A percentile compares a stretch with the other conserved stretches of the same genome.
Evolutionary conservation across 2,113 vertebrate genomes (phyloP).

Genomic region (Neoarius graeffei): DNA sequence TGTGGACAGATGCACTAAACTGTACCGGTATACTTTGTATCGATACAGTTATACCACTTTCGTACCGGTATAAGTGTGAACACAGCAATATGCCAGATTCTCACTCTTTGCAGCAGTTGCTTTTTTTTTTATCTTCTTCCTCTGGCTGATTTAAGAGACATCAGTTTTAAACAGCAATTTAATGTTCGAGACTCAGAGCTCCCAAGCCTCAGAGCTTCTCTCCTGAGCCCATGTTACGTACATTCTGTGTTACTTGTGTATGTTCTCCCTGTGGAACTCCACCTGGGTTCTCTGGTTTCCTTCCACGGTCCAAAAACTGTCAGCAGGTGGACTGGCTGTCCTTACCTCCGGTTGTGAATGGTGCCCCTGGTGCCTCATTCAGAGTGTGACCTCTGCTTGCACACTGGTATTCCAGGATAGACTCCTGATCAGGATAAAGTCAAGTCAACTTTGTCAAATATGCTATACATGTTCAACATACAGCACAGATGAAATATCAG

Average conservation of each 20-base stretch:
- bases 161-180: neutral
- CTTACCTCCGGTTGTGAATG: neutral
- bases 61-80: too few relatives aligned
- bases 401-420: neutral
- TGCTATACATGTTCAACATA: too few relatives aligned
- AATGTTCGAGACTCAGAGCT: neutral
- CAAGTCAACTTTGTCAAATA: too few relatives aligned
- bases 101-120: neutral
- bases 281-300: neutral
- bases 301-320: neutral
- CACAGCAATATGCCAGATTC: constrained; percentile 2
- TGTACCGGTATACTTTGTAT: too few relatives aligned
- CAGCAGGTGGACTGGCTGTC: too few relatives aligned
- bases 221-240: neutral
- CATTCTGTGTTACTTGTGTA: neutral
- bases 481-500: too few relatives aligned
- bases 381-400: neutral
- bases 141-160: neutral
- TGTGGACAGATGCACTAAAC: too few relatives aligned
- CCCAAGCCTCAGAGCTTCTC: neutral
- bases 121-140: neutral
- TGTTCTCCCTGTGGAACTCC: neutral
- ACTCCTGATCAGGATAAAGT: neutral
- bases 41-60: too few relatives aligned
- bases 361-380: neutral